Conservation (phyloP, 1,140 invertebrate species). For the Cardiocondyla obscurior region DNA sequence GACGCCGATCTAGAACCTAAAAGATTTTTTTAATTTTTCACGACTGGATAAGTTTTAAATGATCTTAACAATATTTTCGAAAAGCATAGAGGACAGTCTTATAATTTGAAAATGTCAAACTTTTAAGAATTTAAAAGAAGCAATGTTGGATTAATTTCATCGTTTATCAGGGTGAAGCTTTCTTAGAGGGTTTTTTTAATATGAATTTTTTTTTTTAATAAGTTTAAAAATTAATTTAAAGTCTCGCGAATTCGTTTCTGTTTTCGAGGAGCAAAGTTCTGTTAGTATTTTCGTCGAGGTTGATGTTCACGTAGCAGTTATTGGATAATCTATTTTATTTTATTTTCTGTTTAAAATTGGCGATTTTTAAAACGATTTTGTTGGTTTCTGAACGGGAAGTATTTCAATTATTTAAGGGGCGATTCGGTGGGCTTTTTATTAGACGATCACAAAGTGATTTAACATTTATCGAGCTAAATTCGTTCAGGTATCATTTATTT, state of each 20-base stretch:
- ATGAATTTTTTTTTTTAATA: background rate
- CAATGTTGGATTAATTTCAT: background rate
- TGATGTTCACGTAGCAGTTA: background rate
- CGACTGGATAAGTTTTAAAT: background rate
- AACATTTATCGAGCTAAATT: slow-evolving; percentile 18
- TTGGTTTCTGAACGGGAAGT: background rate
- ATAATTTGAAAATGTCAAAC: background rate
- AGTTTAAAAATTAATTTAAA: background rate
- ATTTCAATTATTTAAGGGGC: background rate
- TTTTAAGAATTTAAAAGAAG: background rate
- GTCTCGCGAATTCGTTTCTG: background rate
- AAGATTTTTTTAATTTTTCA: background rate
- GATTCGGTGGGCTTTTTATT: background rate
- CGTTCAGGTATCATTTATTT: background rate
- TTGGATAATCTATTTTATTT: background rate
- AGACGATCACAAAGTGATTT: background rate
- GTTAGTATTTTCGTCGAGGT: background rate
- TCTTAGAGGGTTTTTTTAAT: background rate
- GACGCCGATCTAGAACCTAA: background rate
- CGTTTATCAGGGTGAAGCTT: background rate
- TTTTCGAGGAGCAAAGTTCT: background rate
- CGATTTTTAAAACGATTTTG: background rate
- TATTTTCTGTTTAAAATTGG: background rate
- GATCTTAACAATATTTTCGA: background rate
- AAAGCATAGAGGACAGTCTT: background rate